Conservation (phyloP, 2,888 invertebrate genomes). For the Aphrophora alni region DNA sequence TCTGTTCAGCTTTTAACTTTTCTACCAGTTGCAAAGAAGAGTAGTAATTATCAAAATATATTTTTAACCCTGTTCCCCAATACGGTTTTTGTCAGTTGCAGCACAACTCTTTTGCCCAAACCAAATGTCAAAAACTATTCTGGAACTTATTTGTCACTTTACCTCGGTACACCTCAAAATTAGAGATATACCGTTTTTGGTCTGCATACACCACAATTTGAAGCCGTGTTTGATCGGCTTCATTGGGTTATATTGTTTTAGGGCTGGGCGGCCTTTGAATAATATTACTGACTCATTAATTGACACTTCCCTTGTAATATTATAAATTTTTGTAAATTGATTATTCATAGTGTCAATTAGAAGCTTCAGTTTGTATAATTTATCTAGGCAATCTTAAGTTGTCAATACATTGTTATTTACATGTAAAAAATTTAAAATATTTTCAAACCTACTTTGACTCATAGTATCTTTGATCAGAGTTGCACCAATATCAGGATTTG, state of each 20-base stretch:
- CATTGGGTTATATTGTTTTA: not conserved
- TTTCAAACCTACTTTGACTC: not conserved
- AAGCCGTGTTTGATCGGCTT: not conserved
- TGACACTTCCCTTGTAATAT: not conserved
- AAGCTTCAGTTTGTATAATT: not conserved
- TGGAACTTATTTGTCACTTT: constrained; percentile 7
- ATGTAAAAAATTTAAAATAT: not conserved
- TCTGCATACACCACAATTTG: constrained; percentile 27
- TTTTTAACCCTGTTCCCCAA: too few relatives aligned
- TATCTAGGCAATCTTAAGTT: not conserved
- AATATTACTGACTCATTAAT: not conserved
- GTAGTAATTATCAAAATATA: too few relatives aligned
- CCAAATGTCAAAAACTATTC: constrained; percentile 31
- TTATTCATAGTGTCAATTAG: not conserved
- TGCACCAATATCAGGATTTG: not conserved
- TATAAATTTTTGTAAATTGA: not conserved
- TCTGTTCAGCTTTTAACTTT: too few relatives aligned
- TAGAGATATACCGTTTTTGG: constrained; percentile 11
- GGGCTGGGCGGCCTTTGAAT: too few relatives aligned
- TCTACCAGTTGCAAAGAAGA: too few relatives aligned
- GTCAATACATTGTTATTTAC: not conserved
- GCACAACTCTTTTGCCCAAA: constrained; percentile 22
- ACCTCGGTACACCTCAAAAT: constrained; percentile 30
- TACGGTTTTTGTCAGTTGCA: constrained; percentile 18
- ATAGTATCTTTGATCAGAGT: not conserved